These are phyloP conservation scores for Hemiscyllium ocellatum DNA, from an alignment of 2,113 vertebrate genomes.

Conservation along the genomic window DNA sequence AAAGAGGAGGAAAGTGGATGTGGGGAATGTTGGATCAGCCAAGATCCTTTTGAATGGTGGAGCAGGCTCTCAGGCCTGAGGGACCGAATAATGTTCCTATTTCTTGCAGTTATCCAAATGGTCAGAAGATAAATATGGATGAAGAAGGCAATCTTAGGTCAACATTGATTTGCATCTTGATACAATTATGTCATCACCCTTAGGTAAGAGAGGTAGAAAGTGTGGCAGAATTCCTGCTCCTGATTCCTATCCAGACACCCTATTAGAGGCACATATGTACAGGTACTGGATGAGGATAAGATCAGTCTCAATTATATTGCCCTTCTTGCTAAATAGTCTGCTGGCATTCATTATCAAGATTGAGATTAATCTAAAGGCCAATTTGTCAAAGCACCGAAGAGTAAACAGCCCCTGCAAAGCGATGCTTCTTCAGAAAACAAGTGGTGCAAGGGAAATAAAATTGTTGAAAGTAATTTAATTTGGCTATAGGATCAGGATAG, in stretches of 20 bases:
- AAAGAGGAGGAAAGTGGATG: too few species aligned
- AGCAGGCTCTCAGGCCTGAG: too few species aligned
- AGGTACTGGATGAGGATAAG: too few species aligned
- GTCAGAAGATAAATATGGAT: not conserved
- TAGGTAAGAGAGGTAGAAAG: not conserved
- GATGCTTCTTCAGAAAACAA: not conserved
- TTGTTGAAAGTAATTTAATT: too few species aligned
- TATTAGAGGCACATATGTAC: too few species aligned
- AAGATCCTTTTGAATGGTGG: too few species aligned
- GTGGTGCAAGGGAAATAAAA: not conserved
- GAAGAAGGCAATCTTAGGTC: not conserved
- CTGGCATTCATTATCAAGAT: not conserved
- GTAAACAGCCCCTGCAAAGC: not conserved
- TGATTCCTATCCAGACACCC: not conserved
- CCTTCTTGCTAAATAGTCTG: not conserved
- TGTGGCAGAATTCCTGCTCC: too few species aligned
- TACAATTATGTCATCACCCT: not conserved
- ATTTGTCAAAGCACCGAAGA: not conserved
- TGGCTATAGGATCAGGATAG: not conserved
- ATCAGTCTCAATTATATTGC: too few species aligned
- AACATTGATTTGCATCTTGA: not conserved
- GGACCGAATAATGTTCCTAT: too few species aligned
- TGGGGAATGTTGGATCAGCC: too few species aligned
- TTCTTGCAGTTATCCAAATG: too few species aligned
- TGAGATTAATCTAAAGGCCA: not conserved